Percentiles rank a stretch among this genome's conserved stretches.
Conservation (phyloP, 1,140 invertebrate genomes). For the Dendrolimus kikuchii region DNA sequence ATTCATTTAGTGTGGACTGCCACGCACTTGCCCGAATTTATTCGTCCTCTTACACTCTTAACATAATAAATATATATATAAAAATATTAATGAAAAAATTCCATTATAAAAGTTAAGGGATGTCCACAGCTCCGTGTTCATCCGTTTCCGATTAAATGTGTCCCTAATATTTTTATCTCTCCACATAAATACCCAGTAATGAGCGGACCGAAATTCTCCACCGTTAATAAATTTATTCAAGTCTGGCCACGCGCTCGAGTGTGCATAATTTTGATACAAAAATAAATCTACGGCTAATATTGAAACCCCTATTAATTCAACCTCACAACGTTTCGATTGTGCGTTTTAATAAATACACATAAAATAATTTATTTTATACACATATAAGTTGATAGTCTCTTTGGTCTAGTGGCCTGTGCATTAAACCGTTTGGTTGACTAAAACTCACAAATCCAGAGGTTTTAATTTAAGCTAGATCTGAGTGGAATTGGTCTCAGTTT, state of each 20-base stretch:
- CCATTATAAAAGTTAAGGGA: slow-evolving; percentile 2
- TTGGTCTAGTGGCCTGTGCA: too few relatives aligned
- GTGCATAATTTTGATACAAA: slow-evolving; percentile 69
- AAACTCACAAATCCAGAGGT: too few relatives aligned
- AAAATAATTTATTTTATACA: too few relatives aligned
- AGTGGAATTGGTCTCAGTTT: too few relatives aligned
- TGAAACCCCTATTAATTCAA: slow-evolving; percentile 49
- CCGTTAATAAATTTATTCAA: slow-evolving; percentile 61
- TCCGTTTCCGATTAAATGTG: slow-evolving; percentile 64
- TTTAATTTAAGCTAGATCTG: too few relatives aligned
- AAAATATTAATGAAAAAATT: slow-evolving; percentile 2
- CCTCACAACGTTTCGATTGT: slow-evolving; percentile 21
- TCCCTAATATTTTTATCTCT: slow-evolving; percentile 71
- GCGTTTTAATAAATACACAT: slow-evolving; percentile 7
- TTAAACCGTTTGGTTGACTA: too few relatives aligned
- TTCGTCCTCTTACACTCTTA: too few relatives aligned
- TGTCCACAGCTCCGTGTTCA: slow-evolving; percentile 31
- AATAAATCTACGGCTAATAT: slow-evolving; percentile 55
- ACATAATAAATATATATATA: too few relatives aligned
- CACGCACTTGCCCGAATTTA: too few relatives aligned
- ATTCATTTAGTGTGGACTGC: too few relatives aligned
- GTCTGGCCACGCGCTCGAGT: slow-evolving; percentile 52
- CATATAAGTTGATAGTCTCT: too few relatives aligned
- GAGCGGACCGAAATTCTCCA: slow-evolving; percentile 52
- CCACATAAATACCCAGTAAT: slow-evolving; percentile 69